Percentiles rank a stretch among this genome's conserved stretches.
These are phyloP conservation scores for Drosophila malerkotliana DNA, from an alignment of 1,140 invertebrate species.

Conservation along the genomic window DNA sequence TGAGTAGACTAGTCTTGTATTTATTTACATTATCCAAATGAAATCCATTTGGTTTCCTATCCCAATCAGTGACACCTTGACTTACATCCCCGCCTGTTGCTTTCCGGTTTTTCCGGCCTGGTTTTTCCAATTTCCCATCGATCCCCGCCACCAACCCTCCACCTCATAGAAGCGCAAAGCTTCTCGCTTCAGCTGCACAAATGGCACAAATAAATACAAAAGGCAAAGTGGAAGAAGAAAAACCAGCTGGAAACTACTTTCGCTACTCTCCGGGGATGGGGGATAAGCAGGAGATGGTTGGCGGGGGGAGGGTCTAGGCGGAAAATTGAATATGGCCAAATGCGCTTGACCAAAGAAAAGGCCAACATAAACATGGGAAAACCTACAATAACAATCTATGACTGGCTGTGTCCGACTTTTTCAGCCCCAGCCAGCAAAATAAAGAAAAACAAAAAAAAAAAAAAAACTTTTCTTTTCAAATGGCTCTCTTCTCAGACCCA, in stretches of 20 bases:
- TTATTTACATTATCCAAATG: not conserved
- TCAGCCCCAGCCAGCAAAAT: conserved; percentile 15
- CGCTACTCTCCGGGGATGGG: conserved; percentile 53
- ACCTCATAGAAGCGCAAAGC: not conserved
- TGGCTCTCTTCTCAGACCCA: conserved; percentile 28
- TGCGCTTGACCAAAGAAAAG: conserved; percentile 67
- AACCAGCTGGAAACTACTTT: conserved; percentile 77
- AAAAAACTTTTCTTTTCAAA: conserved; percentile 62
- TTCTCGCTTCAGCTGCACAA: conserved; percentile 61
- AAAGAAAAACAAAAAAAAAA: conserved; percentile 14
- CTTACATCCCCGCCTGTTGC: conserved; percentile 54
- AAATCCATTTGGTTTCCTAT: conserved; percentile 1
- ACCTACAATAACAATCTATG: conserved; percentile 43
- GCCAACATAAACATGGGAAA: conserved; percentile 59
- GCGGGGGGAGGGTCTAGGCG: conserved; percentile 1
- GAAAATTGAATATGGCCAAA: conserved; percentile 68
- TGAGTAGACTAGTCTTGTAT: not conserved
- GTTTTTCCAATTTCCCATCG: conserved; percentile 14
- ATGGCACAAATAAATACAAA: conserved; percentile 67
- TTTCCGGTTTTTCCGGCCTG: conserved; percentile 34
- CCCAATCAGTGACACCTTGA: conserved; percentile 46
- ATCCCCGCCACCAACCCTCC: conserved; percentile 1
- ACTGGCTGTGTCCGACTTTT: conserved; percentile 58
- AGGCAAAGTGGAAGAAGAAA: conserved; percentile 36
- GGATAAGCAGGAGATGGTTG: conserved; percentile 1